Evolutionary conservation across 2,113 vertebrate genomes (phyloP), one percentile per base, ranked within the genome.

Genomic region (Rhagologus leucostigma): DNA sequence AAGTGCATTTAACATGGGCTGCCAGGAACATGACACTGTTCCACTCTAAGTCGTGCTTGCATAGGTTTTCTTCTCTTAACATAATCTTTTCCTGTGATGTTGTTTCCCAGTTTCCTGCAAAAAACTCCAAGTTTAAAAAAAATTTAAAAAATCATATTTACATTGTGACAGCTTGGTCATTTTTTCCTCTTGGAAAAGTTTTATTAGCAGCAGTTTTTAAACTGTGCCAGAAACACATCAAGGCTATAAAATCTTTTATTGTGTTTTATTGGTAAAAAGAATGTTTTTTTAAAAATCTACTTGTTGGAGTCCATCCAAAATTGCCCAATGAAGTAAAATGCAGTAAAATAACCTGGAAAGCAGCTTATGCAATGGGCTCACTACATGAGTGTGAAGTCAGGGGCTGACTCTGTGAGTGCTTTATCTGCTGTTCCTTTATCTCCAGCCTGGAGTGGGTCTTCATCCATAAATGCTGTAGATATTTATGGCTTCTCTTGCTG

Each of bases 181-280:
- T 94, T 95, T 95, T 96, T 79, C 95, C 88, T 83, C 75, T 57
- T 95, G 80, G 67, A 65, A 89, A 95, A 90, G 41, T 95, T 95
- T 90, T 96, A 90, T 92, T 86, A 94, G 89, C 67, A 90, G 55
- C 67, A 86, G 62, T 68, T 94, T 92, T 84, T 71, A 35, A 90
- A 92, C 35, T 6, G 4, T 89, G 83, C 93, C 88, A 90, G 92
- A 96, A 94, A 92, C 87, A 97, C 86, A 94, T 92, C 83, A 93
- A 93, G 88, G 65, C 86, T 97, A 60, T 94, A 94, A 94, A 92
- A 79, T 64, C 7, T 79, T 88, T 91, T 92, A 83, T 79, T 94
- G 75, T 93, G 49, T 78, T 97, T 96, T 89, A 93, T 27, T 94
- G 83, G 88, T 91, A 81, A 90, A 85, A 94, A 88, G 80, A 84